Evolutionary conservation across 2,888 invertebrate species (phyloP), one percentile per base, ranked within the genome.

Genomic region (Crocallis elinguaria): DNA sequence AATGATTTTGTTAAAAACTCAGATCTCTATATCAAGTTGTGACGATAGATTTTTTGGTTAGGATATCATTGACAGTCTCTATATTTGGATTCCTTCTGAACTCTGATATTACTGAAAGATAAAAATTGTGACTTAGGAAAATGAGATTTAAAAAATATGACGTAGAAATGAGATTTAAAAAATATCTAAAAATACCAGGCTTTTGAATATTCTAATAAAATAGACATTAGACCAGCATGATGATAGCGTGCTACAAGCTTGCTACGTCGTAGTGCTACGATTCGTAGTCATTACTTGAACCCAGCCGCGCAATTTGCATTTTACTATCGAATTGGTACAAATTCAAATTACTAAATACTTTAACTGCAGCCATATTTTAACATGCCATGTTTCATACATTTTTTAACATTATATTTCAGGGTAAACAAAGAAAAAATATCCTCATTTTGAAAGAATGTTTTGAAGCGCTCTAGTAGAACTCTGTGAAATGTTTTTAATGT

Each of bases 401-500:
- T 35, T 30, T 50, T 38, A 30, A 27, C 38, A 25, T 51, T 39
- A 51, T 52, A 43, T 53, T 36, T 45, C 29, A 29, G 43, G 37
- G 11, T 14, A 35, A 29, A 25, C 35, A 21, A 35, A 53, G 49
- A 52, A 23, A 52, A 57, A 51, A 50, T 56, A 49, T 50, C 42
- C 53, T 49, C 51, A 43, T 52, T 53, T 14, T 49, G 39, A 39
- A 54, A 39, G 35, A 57, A 49, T 52, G 48, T 52, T 59, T 55
- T 55, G 39, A 44, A 55, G 44, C 33, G 49, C 37, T 53, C 36
- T 37, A 43, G 43, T 52, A 21, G 50, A 64, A 57, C 54, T 56
- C 55, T 51, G 54, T 48, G 55, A 57, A 53, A 58, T 49, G 56
- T 57, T 58, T 64, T 57, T 60, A 64, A 63, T 64, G 63, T 55